Base-by-base conservation (phyloP, 1,140 invertebrate species). In the Lepidostoma basale region DNA sequence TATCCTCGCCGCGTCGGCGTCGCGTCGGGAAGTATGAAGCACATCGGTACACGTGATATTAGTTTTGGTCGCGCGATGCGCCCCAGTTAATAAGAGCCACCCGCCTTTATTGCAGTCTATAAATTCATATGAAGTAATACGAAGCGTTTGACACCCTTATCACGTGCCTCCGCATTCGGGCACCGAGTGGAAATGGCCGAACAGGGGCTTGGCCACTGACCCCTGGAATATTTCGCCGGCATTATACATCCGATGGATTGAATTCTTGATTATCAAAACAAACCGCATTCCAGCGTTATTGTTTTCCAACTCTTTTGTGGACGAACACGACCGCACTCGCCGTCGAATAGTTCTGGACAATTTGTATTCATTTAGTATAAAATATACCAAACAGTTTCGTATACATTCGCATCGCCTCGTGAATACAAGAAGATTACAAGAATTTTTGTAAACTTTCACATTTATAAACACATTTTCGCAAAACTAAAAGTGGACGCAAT, bases 71-170 rank as follows among this genome's bases (percentile, higher is more conserved):
- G n/a, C 14, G 42, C n/a, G 14, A 49, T 47, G 60, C 60, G 60
- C 42, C 40, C 25, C 28, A 54, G 49, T 69, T 64, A 69, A 69
- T 60, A 60, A 60, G 36, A 26, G 20, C 63, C 23, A 62, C 36
- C 59, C 12, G 44, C 65, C 60, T 67, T 71, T 71, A 71, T 71
- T 71, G 69, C 69, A 71, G 33, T 71, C 62, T 49, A 67, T 71
- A 67, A 67, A 71, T 71, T 71, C 56, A 58, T 69, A 69, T 63
- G 25, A 64, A 69, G 49, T 64, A 30, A 64, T 64, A 22, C 39
- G 45, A 18, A 14, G 16, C 23, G 23, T 54, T 68, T 62, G 59
- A 42, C 30, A 62, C 42, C 36, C 62, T 33, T 30, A 33, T 70
- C 68, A 70, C 68, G 68, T 66, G 30, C 68, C 28, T 42, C 36